Evolutionary conservation across 1,140 invertebrate species (phyloP).

Genomic region (Procambarus virginalis): DNA sequence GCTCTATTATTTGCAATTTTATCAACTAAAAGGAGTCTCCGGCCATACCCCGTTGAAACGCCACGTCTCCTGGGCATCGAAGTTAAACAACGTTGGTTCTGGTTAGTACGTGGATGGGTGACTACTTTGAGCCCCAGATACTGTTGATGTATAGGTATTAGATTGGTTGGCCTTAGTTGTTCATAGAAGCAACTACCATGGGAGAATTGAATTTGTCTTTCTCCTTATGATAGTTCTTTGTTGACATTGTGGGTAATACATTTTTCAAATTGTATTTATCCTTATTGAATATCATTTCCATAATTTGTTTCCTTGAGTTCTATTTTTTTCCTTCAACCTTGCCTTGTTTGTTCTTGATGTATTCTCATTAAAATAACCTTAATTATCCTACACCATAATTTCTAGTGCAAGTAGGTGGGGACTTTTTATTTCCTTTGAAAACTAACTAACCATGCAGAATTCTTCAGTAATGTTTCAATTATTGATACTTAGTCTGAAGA

Average conservation of each 20-base stretch:
- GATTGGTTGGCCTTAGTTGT: neutral
- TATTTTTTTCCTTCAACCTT: too few relatives aligned
- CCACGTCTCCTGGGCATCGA: neutral
- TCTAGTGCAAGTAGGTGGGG: neutral
- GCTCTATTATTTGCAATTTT: neutral
- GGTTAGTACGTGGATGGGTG: neutral
- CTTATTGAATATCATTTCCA: neutral
- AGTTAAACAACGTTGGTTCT: neutral
- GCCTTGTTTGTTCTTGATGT: too few relatives aligned
- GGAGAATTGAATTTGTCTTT: too few relatives aligned
- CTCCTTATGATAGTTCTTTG: neutral
- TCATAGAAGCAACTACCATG: neutral
- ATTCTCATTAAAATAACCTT: too few relatives aligned
- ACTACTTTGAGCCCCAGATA: neutral
- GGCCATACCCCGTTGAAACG: neutral
- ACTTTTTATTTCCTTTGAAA: neutral
- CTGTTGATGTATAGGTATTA: neutral
- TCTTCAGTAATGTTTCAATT: neutral
- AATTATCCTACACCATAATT: neutral
- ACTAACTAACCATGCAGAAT: neutral
- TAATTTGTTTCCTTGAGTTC: too few relatives aligned
- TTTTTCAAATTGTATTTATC: neutral
- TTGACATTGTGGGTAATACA: neutral
- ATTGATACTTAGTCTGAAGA: neutral
- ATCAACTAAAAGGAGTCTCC: neutral